These are phyloP conservation scores for Cistogaster globosa DNA, from an alignment of 2,888 invertebrate genomes.

Conservation along the genomic window DNA sequence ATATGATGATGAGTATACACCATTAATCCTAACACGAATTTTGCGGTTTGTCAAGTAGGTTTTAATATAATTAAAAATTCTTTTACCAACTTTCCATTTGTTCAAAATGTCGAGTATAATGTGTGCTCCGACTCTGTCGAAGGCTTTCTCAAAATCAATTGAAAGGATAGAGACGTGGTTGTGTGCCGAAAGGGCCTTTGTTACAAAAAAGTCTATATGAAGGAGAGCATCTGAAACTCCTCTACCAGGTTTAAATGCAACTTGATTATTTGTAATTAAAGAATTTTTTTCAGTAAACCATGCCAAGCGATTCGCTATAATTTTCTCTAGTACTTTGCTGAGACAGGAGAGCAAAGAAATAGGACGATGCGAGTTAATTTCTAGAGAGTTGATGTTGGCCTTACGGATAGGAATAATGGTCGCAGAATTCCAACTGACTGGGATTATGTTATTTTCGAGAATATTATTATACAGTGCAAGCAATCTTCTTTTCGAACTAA, in stretches of 20 bases:
- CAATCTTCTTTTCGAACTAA: no score
- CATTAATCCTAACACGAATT: constrained; percentile 37
- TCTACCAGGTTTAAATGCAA: constrained; percentile 28
- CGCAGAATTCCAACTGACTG: background rate
- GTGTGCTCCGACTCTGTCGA: background rate
- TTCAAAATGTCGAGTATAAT: no score
- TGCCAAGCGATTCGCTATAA: no score
- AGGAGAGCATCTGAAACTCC: constrained; percentile 36
- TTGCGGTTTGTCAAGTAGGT: constrained; percentile 36
- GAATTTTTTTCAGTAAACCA: constrained; percentile 20
- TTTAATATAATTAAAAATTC: background rate
- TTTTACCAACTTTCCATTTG: no score
- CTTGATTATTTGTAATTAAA: constrained; percentile 16
- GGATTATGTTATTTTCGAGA: background rate
- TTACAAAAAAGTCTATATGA: constrained; percentile 7
- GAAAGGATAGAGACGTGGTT: no score
- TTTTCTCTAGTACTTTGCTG: background rate
- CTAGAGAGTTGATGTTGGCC: background rate
- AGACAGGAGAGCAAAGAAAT: background rate
- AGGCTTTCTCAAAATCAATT: background rate
- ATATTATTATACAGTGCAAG: background rate
- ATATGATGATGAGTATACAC: constrained; percentile 6
- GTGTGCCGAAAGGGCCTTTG: background rate
- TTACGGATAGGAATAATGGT: background rate
- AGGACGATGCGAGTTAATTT: background rate